A percentile compares a stretch with the other conserved stretches of the same genome.
Conservation (phyloP, 1,140 invertebrate species). For the Olivierus martensii region DNA sequence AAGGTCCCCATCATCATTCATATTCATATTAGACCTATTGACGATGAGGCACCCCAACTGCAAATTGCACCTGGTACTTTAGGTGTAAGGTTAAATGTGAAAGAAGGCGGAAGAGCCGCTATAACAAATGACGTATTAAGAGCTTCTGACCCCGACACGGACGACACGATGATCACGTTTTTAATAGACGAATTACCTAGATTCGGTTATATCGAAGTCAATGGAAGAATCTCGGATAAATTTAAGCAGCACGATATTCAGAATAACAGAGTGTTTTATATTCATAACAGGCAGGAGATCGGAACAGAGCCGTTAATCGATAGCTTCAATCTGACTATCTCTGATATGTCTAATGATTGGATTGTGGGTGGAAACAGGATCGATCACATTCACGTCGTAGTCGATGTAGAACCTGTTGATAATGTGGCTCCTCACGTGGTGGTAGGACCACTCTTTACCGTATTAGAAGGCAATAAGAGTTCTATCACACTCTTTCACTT, state of each 20-base stretch:
- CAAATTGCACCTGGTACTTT: conserved; percentile 21
- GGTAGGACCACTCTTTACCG: conserved; percentile 20
- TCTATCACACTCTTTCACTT: conserved; percentile 26
- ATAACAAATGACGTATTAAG: conserved; percentile 25
- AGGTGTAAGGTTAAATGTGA: conserved; percentile 22
- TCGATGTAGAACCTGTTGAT: conserved; percentile 29
- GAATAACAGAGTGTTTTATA: conserved; percentile 25
- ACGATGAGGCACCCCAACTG: conserved; percentile 28
- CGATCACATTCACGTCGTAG: conserved; percentile 25
- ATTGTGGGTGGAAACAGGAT: conserved; percentile 24
- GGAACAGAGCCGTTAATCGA: conserved; percentile 24
- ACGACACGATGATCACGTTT: conserved; percentile 26
- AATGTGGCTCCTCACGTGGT: conserved; percentile 25
- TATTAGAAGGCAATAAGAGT: conserved; percentile 29
- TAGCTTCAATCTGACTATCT: conserved; percentile 27
- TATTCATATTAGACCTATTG: conserved; percentile 26
- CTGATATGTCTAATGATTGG: conserved; percentile 26
- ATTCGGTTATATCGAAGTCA: conserved; percentile 24
- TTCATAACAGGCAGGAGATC: conserved; percentile 29
- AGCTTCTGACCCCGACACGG: conserved; percentile 27
- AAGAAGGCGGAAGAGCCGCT: conserved; percentile 26
- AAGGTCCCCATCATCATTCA: conserved; percentile 27
- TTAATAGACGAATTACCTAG: conserved; percentile 23
- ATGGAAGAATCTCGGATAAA: conserved; percentile 20
- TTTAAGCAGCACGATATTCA: conserved; percentile 30